Evolutionary conservation across 2,888 invertebrate genomes (phyloP).

Genomic region (Eucriotettix oculatus): DNA sequence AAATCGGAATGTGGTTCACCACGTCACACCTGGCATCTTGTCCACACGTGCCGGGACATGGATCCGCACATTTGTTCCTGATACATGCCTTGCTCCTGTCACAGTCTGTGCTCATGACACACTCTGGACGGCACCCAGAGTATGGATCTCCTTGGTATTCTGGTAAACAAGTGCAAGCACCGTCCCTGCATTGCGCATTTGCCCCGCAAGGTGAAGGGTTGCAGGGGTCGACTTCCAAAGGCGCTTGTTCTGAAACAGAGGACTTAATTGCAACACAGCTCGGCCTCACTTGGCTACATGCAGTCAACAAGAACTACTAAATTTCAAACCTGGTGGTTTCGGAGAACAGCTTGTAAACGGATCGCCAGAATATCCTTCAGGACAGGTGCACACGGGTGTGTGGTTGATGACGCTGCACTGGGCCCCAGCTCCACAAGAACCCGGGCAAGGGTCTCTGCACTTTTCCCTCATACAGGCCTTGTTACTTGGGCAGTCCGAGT

Average conservation of each 20-base stretch:
- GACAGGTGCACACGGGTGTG: constrained; percentile 59
- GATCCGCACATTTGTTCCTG: constrained; percentile 50
- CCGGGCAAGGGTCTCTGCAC: constrained; percentile 61
- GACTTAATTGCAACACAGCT: background rate
- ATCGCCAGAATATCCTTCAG: constrained; percentile 54
- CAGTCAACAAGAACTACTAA: too few species aligned
- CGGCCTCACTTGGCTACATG: too few species aligned
- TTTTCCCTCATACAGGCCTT: constrained; percentile 57
- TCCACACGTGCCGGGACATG: constrained; percentile 62
- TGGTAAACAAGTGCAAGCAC: constrained; percentile 31
- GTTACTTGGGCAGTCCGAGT: constrained; percentile 54
- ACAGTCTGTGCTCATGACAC: constrained; percentile 56
- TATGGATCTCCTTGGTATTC: constrained; percentile 28
- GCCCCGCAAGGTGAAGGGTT: constrained; percentile 54
- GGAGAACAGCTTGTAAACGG: constrained; percentile 52
- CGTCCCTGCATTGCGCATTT: constrained; percentile 39
- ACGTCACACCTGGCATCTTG: constrained; percentile 53
- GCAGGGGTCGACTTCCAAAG: constrained; percentile 39
- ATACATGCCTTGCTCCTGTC: constrained; percentile 50
- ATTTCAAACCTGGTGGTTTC: constrained; percentile 37
- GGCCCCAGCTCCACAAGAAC: constrained; percentile 58
- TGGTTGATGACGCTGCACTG: constrained; percentile 58
- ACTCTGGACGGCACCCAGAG: constrained; percentile 41
- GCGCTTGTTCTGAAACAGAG: background rate
- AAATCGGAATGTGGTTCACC: constrained; percentile 59